These are phyloP conservation scores for Apistogramma diplotaenia DNA, from an alignment of 2,113 vertebrate genomes.

Conservation along the genomic window DNA sequence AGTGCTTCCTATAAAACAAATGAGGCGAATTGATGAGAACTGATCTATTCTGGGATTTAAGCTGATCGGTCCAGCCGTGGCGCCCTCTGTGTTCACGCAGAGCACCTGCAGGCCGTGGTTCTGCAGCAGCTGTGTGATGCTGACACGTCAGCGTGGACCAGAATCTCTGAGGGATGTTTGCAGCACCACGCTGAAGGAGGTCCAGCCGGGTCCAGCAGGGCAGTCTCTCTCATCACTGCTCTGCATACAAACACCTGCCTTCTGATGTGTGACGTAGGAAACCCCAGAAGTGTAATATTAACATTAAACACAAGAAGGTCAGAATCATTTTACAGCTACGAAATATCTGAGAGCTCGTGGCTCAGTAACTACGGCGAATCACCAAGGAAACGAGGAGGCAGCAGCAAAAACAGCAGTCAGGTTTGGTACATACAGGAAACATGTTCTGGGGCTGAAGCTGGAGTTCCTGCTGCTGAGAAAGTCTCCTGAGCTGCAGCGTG, in stretches of 20 bases:
- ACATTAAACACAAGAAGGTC: neutral
- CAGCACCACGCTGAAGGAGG: too few species aligned
- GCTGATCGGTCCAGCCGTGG: too few species aligned
- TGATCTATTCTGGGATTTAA: too few species aligned
- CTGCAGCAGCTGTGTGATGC: neutral
- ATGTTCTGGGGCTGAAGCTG: neutral
- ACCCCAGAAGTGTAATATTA: neutral
- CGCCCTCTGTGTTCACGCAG: too few species aligned
- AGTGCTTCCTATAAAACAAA: neutral
- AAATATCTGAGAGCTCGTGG: neutral
- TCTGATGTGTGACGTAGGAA: accelerated
- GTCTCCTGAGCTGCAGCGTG: neutral
- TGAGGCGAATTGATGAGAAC: neutral
- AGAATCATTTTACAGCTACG: too few species aligned
- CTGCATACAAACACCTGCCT: neutral
- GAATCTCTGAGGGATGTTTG: neutral
- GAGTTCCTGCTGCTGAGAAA: neutral
- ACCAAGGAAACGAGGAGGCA: too few species aligned
- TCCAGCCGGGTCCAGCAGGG: too few species aligned
- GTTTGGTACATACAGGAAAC: neutral
- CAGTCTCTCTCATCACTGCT: too few species aligned
- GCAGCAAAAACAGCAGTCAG: neutral
- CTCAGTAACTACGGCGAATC: neutral
- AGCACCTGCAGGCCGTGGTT: too few species aligned
- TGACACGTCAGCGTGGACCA: neutral